Evolutionary conservation across 2,888 invertebrate genomes (phyloP), one percentile per base, ranked within the genome.

Genomic region (Cephus sareptanus): DNA sequence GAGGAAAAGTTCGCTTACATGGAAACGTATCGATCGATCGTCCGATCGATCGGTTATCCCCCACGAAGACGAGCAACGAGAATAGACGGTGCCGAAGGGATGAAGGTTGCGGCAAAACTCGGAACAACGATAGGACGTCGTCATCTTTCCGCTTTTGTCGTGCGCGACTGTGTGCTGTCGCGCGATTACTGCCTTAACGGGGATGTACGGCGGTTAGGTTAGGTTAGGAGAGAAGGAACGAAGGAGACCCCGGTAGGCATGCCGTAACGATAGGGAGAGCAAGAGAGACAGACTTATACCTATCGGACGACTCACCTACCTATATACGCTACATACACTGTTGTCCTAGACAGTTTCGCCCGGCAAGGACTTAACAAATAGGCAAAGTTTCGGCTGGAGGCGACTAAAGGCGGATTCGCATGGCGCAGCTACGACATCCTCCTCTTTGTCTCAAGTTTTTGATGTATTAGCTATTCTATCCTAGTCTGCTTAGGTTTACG

Each of bases 371-470:
- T 91, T 91, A 91, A 91, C 91, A 90, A 91, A 91, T 91, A 90
- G 91, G 89, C 83, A 91, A 91, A 91, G 91, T 91, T 91, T 91
- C 84, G 81, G 84, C 81, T 79, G 83, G 83, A 84, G 82, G 83
- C 80, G 84, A 40, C 40, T 40, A 40, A 40, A 40, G 40, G 85
- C 84, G 89, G 89, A 89, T 90, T 88, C 90, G 85, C 87, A 40
- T 85, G 85, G 83, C 82, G 85, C 84, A 83, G 81, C 88, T 85
- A 85, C 90, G 88, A 88, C 90, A 89, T 90, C 90, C 91, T 90
- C 85, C 89, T 89, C 91, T 90, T 91, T 91, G 91, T 91, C 86
- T 85, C 85, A 91, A 91, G 89, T 91, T 91, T 90, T 89, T 91
- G 90, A 91, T 91, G 89, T 91, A 91, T 91, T 91, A 90, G 90